These are phyloP conservation scores for Neotoma lepida DNA, from an alignment of 2,113 vertebrate genomes.

Conservation along the genomic window DNA sequence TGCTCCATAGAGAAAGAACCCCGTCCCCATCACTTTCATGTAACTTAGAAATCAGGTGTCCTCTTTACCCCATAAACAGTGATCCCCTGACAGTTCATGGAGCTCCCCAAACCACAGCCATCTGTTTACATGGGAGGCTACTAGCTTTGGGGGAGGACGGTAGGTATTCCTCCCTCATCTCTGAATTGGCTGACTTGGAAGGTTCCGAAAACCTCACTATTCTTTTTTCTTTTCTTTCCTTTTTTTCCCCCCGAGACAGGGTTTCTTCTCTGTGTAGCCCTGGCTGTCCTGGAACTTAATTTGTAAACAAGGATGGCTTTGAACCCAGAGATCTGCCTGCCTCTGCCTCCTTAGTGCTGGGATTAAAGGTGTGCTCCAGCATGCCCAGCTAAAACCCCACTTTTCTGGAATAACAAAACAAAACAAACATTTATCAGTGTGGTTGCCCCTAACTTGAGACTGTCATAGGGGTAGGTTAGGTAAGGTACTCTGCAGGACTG, in stretches of 20 bases:
- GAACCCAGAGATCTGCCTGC: not conserved
- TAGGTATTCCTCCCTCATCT: not conserved
- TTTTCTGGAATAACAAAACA: not conserved
- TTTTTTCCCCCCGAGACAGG: too few species aligned
- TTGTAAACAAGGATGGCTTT: not conserved
- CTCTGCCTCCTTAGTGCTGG: not conserved
- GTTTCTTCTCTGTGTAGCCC: not conserved
- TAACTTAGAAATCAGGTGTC: not conserved
- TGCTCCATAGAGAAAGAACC: not conserved
- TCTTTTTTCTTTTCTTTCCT: not conserved
- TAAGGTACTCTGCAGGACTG: too few species aligned
- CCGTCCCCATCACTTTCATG: accelerated
- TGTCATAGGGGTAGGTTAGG: too few species aligned
- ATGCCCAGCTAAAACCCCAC: not conserved
- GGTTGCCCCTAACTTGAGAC: not conserved
- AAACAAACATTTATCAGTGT: accelerated
- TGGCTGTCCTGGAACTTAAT: not conserved
- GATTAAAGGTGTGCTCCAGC: not conserved
- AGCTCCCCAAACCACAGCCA: not conserved
- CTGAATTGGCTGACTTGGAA: not conserved
- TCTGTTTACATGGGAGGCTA: not conserved
- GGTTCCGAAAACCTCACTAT: not conserved
- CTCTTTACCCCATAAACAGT: not conserved
- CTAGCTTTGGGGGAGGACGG: not conserved
- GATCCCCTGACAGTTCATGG: not conserved